Base-by-base conservation (phyloP, 2,113 vertebrate species). In the Hylia prasina region DNA sequence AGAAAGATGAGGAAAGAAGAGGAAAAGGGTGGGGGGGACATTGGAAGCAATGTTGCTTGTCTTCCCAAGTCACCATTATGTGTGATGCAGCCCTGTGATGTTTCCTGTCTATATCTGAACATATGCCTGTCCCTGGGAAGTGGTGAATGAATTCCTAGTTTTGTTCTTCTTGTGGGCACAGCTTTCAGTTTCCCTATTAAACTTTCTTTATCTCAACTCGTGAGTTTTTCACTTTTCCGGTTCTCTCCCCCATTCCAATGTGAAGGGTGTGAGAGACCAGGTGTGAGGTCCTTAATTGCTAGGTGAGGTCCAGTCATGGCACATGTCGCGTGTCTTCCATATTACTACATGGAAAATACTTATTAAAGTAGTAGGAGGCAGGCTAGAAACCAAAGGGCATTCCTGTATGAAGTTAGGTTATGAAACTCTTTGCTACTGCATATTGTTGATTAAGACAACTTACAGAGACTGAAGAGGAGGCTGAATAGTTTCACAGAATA, bases 1-100 rank as follows among this genome's bases (percentile, higher is more conserved):
- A 37, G 11, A 78, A 53, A 69, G 28, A 25, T 23, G 23, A 60
- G 39, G 16, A 76, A 76, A 37, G 18, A 44, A 44, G 63, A 44
- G 31, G 33, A 33, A 45, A 45, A 4, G 3, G 3, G 18, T 28
- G 17, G 11, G 6, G 3, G 1, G 2, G 15, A 39, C n/a, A 16
- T 47, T 70, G 53, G 23, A 13, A 63, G 13, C 1, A 12, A 61
- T 25, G 9, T 8, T 0, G 0, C 54, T 47, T 79, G 6, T n/a
- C 22, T 44, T 53, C 45, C 12, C 39, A 20, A n/a, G 8, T 35
- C 13, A 21, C 6, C 0, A 1, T 11, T 39, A 28, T 2, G 1
- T 40, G 40, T 47, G n/a, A 70, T 24, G 19, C 24, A 54, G 13
- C 4, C 24, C 23, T 47, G 17, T 15, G 11, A 4, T 64, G 30